Evolutionary conservation across 1,140 invertebrate species (phyloP), one percentile per base, ranked within the genome.

Genomic region (Hermetia illucens): DNA sequence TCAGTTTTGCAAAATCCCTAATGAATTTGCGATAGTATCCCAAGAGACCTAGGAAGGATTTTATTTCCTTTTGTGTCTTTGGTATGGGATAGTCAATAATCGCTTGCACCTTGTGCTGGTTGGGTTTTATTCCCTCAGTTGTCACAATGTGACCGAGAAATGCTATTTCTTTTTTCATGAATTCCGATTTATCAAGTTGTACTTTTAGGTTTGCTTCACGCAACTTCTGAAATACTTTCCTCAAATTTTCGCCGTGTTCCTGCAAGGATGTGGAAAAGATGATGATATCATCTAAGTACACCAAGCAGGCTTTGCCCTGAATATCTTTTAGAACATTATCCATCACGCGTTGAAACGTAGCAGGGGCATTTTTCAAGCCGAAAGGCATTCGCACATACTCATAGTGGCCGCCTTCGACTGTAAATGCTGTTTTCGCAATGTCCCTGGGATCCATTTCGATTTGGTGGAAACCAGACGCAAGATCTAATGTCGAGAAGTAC

Each of bases 11-110:
- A 42, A 53, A 55, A 38, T 46, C 22, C 17, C 35, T 33, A 29
- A 57, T 51, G 38, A 49, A 44, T 44, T 22, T 32, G 24, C 42
- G 22, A 22, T 42, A 37, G 19, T 44, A 47, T 33, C 36, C 36
- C 4, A 39, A 36, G 6, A 67, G 41, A 13, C 66, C 66, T 32
- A 69, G 32, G 44, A 68, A 69, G 33, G 42, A 36, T 53, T 58
- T 57, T 12, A 65, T 44, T 19, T 63, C 44, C 35, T 58, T 58
- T 9, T 30, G 3, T 32, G 45, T 58, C 42, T 45, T 60, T 18
- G 64, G 60, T 18, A 25, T 37, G 5, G 53, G 65, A 18, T 65
- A 46, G 12, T 46, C 34, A 35, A 12, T 21, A 22, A 48, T 38
- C 16, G 32, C 29, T 21, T 18, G 2, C 19, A 47, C 44, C 39